Evolutionary conservation across 2,113 vertebrate species (phyloP).

Genomic region (Carassius carassius): DNA sequence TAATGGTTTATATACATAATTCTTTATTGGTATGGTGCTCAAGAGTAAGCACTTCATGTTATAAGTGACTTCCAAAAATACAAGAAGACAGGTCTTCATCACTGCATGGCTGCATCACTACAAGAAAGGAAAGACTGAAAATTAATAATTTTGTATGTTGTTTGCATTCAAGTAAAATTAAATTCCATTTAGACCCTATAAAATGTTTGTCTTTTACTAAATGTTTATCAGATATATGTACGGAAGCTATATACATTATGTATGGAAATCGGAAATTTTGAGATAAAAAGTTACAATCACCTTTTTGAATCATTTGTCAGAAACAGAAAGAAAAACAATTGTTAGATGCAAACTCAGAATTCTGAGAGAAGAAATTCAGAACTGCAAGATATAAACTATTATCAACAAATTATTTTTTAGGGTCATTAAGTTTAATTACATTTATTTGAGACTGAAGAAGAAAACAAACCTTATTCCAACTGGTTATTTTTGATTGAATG

Average conservation of each 20-base stretch:
- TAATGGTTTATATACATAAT: neutral
- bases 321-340: too few species aligned
- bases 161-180: neutral
- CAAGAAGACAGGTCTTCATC: neutral
- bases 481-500: conserved; percentile 61
- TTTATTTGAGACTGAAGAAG: neutral
- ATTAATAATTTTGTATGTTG: neutral
- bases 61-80: neutral
- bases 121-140: neutral
- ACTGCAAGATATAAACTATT: too few species aligned
- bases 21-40: conserved; percentile 41
- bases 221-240: neutral
- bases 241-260: too few species aligned
- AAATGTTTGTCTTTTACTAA: neutral
- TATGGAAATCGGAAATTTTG: too few species aligned
- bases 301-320: too few species aligned
- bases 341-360: too few species aligned
- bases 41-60: conserved; percentile 18
- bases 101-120: neutral
- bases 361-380: too few species aligned
- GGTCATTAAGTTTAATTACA: neutral
- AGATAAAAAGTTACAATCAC: too few species aligned
- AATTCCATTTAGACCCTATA: neutral
- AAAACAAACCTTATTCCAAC: conserved; percentile 58
- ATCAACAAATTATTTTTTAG: too few species aligned